These are phyloP conservation scores for Pachycephala philippinensis DNA, from an alignment of 2,113 vertebrate species.

Conservation along the genomic window DNA sequence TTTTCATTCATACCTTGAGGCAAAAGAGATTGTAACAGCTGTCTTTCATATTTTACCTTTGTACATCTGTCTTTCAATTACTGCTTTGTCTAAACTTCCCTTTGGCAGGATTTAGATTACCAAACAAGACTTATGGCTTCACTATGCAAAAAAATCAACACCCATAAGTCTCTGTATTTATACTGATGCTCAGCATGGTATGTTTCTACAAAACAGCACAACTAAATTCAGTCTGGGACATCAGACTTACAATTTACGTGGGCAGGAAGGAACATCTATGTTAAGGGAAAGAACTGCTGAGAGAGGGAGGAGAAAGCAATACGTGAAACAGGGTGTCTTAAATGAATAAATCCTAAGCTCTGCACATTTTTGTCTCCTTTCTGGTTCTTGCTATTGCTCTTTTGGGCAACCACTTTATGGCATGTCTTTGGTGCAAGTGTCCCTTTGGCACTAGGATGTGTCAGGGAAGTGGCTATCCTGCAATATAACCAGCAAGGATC, in stretches of 20 bases:
- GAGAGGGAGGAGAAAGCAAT: background rate
- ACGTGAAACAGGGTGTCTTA: background rate
- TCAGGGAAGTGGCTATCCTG: background rate
- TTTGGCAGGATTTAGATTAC: background rate
- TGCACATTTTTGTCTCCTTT: background rate
- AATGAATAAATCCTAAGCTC: background rate
- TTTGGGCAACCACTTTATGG: background rate
- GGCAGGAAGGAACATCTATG: background rate
- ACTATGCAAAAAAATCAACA: background rate
- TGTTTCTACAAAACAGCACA: background rate
- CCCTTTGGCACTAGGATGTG: background rate
- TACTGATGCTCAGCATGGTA: background rate
- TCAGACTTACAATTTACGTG: background rate
- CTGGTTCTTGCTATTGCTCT: background rate
- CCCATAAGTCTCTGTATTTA: background rate
- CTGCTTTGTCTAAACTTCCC: background rate
- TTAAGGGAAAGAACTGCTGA: background rate
- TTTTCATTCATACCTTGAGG: background rate
- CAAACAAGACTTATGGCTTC: background rate
- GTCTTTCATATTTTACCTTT: background rate
- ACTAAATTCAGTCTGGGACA: background rate
- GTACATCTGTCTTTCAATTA: background rate
- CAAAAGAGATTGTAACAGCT: background rate
- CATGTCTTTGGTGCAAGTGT: background rate
- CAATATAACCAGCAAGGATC: background rate